These are phyloP conservation scores for Homarus gammarus DNA, from an alignment of 2,888 invertebrate genomes.

Conservation along the genomic window DNA sequence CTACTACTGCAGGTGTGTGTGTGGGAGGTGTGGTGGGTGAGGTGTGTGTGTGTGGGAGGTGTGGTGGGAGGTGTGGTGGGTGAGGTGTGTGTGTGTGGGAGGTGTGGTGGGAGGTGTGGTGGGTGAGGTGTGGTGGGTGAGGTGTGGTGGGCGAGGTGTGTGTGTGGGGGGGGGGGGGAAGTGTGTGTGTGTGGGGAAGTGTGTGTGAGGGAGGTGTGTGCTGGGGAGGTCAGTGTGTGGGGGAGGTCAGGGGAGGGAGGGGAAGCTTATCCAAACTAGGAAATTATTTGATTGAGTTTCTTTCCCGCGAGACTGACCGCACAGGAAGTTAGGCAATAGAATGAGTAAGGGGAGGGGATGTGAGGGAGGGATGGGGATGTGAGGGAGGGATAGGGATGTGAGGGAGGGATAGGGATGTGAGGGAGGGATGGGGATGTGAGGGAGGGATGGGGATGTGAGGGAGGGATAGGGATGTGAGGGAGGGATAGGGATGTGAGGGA, in stretches of 20 bases:
- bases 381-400: background rate
- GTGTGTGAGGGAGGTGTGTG: background rate
- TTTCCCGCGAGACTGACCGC: background rate
- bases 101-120: background rate
- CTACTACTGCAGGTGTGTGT: too few relatives aligned
- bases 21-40: background rate
- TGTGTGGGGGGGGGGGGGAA: background rate
- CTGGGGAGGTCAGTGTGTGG: background rate
- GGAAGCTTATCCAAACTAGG: background rate
- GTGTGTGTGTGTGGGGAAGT: background rate
- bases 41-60: background rate
- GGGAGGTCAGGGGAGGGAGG: background rate
- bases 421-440: background rate
- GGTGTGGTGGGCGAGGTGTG: background rate
- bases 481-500: background rate
- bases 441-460: background rate
- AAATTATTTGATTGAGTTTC: conserved; percentile 8
- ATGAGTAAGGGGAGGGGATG: background rate
- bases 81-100: background rate
- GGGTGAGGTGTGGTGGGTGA: background rate
- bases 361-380: background rate
- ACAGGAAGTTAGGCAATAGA: background rate
- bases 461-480: background rate
- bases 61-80: background rate
- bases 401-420: background rate